Base-by-base conservation (phyloP, 1,140 invertebrate genomes). In the Drosophila varians region DNA sequence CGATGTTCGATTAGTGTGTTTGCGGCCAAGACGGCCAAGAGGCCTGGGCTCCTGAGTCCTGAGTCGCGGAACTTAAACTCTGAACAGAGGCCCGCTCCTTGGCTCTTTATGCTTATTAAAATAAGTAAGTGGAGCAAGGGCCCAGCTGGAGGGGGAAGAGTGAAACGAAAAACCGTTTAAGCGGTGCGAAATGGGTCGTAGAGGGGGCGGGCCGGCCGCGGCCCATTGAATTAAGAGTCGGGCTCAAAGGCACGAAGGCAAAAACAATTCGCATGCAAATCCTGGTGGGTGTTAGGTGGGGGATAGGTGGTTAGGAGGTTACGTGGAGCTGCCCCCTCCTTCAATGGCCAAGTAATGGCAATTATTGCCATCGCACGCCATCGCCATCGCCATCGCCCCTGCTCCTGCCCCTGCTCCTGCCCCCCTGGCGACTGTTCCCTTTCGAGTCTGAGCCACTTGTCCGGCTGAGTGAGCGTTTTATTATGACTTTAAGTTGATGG, bases 331-430 rank as follows among this genome's bases (percentile, higher is more conserved):
- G 8, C 21, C 42, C 46, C 21, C 28, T 58, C 9, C 64, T 76
- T 71, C 40, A 74, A 73, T 55, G 49, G 53, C 70, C 56, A 69
- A 64, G 72, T 80, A 86, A 76, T 74, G 73, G 82, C 80, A 86
- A 86, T 80, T 86, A 86, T 87, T 84, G 71, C 80, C 61, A 74
- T 64, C 82, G 80, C 79, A 84, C 75, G 79, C 61, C 79, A 84
- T 78, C 74, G 52, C 38, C 40, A 53, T 11, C 60, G 79, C 61
- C 79, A 78, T 74, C 74, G 49, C 23, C 40, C 53, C n/a, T 7
- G 12, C 12, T 16, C 16, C 14, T 31, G 7, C n/a, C 40, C 18
- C 19, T 21, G 7, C 3, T 18, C 16, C 14, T 7, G 19, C 28
- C 19, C 38, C 52, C n/a, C n/a, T n/a, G n/a, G n/a, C n/a, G n/a